Evolutionary conservation across 2,797 vertebrate genomes (phyloP), one percentile per base, ranked within the genome.

Genomic region (Amblyraja radiata): DNA sequence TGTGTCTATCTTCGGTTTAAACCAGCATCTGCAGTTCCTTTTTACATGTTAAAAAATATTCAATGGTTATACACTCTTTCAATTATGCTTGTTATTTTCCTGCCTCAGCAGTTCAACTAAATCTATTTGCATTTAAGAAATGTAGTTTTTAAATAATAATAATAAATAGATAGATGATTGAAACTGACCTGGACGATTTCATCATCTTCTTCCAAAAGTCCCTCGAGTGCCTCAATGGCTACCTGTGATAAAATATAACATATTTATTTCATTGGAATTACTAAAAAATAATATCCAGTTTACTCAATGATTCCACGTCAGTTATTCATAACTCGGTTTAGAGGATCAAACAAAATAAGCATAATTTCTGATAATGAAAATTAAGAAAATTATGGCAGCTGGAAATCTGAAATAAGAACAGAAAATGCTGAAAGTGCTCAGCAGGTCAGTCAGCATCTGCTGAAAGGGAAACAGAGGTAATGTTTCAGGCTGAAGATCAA

Each of bases 151-250:
- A 86, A 58, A 28, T 28, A 10, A 28, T 46, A 84, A 84, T 21
- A 8, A 25, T 21, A 58, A 58, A 11, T 54, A 84, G 23, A 23
- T 84, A 84, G 28, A 11, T 84, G 46, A 84, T 84, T 14, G 23
- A 25, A 25, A 84, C 95, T 96, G 95, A 97, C 97, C 96, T 97
- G 97, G 84, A 97, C 96, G 16, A 98, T 97, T 94, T 98, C 97
- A 84, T 97, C 97, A 84, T 97, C 97, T 93, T 98, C 97, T 90
- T 98, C 97, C 91, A 97, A 94, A 36, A 98, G 96, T 90, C 95
- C 95, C 94, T 97, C 97, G 93, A 97, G 94, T 77, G 97, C 96
- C 46, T 97, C 97, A 13, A 96, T 96, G 0, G 97, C 96, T 94
- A 95, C 95, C 97, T 97, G 94, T 32, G 84, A 93, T 28, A 2